phyloP scores from a whole-genome alignment of 1,140 invertebrate species.

The Branchinecta lindahli region DNA sequence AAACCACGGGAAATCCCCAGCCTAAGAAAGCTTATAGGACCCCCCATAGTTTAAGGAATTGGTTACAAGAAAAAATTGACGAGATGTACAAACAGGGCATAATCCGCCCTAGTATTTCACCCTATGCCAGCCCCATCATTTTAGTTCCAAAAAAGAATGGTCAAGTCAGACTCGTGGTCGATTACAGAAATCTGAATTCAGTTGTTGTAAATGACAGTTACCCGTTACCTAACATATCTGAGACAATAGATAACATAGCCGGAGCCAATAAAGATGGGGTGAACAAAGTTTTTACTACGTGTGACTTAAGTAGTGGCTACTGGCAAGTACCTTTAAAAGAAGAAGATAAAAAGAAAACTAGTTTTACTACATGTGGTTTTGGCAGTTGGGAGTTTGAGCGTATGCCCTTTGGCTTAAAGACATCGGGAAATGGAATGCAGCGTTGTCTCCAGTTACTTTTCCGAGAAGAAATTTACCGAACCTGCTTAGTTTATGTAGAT shows the following conservation, averaged over 20 bases:
- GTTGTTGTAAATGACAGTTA: slow-evolving; percentile 31
- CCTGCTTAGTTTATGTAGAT: too few relatives aligned
- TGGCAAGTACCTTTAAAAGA: slow-evolving; percentile 27
- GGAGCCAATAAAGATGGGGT: too few relatives aligned
- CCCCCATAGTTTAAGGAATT: too few relatives aligned
- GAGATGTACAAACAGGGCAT: slow-evolving; percentile 21
- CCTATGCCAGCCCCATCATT: not conserved
- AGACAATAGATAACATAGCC: slow-evolving; percentile 28
- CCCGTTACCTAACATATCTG: slow-evolving; percentile 35
- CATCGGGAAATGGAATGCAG: too few relatives aligned
- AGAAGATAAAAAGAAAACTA: slow-evolving; percentile 36
- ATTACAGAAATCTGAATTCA: slow-evolving; percentile 33
- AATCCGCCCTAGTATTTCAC: not conserved
- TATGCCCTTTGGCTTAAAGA: too few relatives aligned
- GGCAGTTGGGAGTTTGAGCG: too few relatives aligned
- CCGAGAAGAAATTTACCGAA: too few relatives aligned
- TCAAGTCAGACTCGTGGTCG: slow-evolving; percentile 30
- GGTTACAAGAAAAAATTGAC: too few relatives aligned
- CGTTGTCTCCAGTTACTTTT: too few relatives aligned
- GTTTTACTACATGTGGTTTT: too few relatives aligned
- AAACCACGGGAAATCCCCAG: too few relatives aligned
- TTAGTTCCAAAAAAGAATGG: slow-evolving; percentile 13
- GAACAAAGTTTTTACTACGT: slow-evolving; percentile 29
- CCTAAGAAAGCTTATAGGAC: too few relatives aligned
- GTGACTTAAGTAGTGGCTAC: slow-evolving; percentile 32